Percentiles rank a stretch among this genome's conserved stretches.
Evolutionary conservation across 92 coral and sea anemone genomes (phyloP).

Genomic region (Actinernus sp.): DNA sequence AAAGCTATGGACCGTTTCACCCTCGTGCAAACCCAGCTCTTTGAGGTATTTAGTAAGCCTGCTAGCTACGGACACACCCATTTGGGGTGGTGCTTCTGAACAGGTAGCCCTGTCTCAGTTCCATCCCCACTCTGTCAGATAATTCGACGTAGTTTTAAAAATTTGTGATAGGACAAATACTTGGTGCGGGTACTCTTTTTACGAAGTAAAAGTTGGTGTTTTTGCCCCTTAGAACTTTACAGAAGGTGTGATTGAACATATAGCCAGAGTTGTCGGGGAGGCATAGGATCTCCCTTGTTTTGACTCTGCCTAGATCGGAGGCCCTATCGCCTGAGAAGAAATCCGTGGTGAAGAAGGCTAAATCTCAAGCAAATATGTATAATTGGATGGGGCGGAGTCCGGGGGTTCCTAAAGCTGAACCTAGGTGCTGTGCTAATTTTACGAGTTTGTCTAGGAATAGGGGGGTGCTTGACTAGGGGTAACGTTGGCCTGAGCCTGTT

Average conservation of each 20-base stretch:
- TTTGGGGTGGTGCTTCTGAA: conserved; percentile 15
- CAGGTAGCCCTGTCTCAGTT: conserved; percentile 17
- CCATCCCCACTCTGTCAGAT: conserved; percentile 13
- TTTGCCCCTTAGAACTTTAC: conserved; percentile 35
- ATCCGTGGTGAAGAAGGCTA: conserved; percentile 18
- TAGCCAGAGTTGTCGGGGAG: conserved; percentile 28
- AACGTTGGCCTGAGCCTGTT: conserved; percentile 34
- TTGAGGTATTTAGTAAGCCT: conserved; percentile 10
- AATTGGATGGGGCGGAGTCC: conserved; percentile 15
- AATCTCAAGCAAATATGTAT: conserved; percentile 21
- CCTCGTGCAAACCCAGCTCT: conserved; percentile 18
- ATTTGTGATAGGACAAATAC: too few species aligned
- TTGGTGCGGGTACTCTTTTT: background rate
- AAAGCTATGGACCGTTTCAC: conserved; percentile 13
- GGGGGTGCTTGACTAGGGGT: conserved; percentile 16
- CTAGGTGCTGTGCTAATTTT: conserved; percentile 8
- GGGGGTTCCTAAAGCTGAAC: background rate
- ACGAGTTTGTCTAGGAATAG: conserved; percentile 18
- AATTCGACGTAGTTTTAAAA: conserved; percentile 6
- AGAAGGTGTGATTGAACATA: conserved; percentile 28
- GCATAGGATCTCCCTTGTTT: conserved; percentile 15
- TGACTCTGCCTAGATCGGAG: conserved; percentile 27
- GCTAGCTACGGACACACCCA: conserved; percentile 12
- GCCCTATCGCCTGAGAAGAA: conserved; percentile 29
- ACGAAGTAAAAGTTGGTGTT: conserved; percentile 9